Conservation (phyloP, 2,113 vertebrate species). For the Saccopteryx bilineata region DNA sequence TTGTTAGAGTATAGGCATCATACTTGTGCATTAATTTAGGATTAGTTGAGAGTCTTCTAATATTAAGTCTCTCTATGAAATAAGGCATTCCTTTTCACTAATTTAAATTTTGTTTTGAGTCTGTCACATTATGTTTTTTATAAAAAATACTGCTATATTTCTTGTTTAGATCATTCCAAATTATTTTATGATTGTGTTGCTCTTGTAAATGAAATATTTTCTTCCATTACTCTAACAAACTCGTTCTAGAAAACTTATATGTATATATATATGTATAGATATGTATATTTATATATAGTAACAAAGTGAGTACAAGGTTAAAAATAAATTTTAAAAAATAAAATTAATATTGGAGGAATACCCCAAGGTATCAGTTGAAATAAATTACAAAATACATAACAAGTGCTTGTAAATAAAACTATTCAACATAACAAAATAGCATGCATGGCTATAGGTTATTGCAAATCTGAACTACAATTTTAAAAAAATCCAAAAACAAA, state of each 20-base stretch:
- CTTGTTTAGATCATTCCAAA: neutral
- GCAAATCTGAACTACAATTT: neutral
- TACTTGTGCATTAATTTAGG: neutral
- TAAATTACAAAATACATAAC: neutral
- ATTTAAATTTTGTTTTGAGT: neutral
- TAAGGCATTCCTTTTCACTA: neutral
- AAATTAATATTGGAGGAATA: neutral
- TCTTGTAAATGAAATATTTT: neutral
- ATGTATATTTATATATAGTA: neutral
- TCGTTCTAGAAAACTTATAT: neutral
- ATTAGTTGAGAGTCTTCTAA: constrained; percentile 1
- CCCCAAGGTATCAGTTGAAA: neutral
- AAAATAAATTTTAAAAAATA: neutral
- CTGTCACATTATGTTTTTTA: neutral
- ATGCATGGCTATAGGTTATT: neutral
- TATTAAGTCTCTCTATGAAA: neutral
- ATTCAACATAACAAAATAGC: neutral
- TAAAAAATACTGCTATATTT: neutral
- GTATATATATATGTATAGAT: neutral
- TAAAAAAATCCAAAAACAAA: neutral
- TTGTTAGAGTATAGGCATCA: neutral
- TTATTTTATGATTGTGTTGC: neutral
- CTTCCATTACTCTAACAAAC: neutral
- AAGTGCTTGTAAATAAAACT: constrained; percentile 9
- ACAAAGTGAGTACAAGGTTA: neutral